A percentile compares a stretch with the other conserved stretches of the same genome.
Conservation (phyloP, 2,797 vertebrate genomes). For the Synaphobranchus kaupii region DNA sequence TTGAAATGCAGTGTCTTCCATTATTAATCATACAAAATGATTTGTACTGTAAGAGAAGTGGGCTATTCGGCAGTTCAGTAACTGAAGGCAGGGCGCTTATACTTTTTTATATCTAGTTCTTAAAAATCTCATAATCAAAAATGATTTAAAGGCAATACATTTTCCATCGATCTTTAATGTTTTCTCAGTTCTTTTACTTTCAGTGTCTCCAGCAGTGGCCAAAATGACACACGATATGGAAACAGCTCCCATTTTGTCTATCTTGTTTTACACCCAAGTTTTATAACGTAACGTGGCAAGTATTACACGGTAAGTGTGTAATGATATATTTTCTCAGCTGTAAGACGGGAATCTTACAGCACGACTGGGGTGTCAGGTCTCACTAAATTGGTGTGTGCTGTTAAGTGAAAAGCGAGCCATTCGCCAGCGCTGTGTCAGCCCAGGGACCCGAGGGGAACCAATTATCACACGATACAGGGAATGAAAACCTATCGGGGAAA, state of each 20-base stretch:
- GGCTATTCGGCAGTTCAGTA: slow-evolving; percentile 61
- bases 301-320: slow-evolving; percentile 74
- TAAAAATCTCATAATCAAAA: neutral
- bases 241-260: slow-evolving; percentile 67
- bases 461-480: slow-evolving; percentile 52
- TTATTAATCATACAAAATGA: slow-evolving; percentile 65
- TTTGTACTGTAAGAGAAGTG: slow-evolving; percentile 64
- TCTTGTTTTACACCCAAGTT: slow-evolving; percentile 70
- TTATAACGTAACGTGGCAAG: slow-evolving; percentile 78
- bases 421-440: slow-evolving; percentile 60
- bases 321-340: slow-evolving; percentile 84
- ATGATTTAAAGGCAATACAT: neutral
- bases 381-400: slow-evolving; percentile 72
- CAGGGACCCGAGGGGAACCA: slow-evolving; percentile 57
- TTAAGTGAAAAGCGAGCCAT: slow-evolving; percentile 66
- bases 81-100: slow-evolving; percentile 37
- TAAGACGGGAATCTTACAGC: slow-evolving; percentile 67
- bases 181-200: slow-evolving; percentile 37
- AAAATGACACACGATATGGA: slow-evolving; percentile 64
- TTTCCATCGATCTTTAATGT: slow-evolving; percentile 27
- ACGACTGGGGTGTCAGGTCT: slow-evolving; percentile 71
- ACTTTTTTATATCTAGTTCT: slow-evolving; percentile 40
- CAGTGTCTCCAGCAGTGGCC: slow-evolving; percentile 59
- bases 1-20: slow-evolving; percentile 60
- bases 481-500: slow-evolving; percentile 59